Evolutionary conservation across 2,888 invertebrate species (phyloP), one percentile per base, ranked within the genome.

Genomic region (Corythucha ciliata): DNA sequence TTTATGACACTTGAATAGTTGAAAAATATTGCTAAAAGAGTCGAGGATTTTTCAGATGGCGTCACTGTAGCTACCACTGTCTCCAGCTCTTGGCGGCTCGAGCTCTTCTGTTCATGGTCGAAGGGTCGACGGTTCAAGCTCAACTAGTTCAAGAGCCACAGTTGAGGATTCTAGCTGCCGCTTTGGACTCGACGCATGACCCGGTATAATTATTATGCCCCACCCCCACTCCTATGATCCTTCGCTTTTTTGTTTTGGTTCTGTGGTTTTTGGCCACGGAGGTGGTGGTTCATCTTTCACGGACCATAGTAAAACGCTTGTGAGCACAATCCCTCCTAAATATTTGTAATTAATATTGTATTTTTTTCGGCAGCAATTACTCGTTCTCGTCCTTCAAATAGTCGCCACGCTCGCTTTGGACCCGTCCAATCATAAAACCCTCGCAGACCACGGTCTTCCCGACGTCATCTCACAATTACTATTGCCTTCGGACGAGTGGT

Each of bases 401-500:
- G 68, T 78, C 34, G 76, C 76, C 20, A 70, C 75, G 10, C 66
- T 79, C 32, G 76, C 78, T 26, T 65, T 78, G 58, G 74, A 75
- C 57, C 74, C 77, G 2, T 64, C 67, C 53, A 70, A 74, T 60
- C 78, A 79, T 64, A 67, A 69, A 21, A 65, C 70, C 1, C 66
- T 79, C 48, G 66, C 72, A 24, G 76, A 76, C 25, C 72, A 74
- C 12, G 76, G 76, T 57, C 70, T 78, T 42, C 74, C 77, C 10
- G 78, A 78, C 64, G 73, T 73, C 58, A 65, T 79, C 37, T 75
- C 77, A 61, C 76, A 76, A 64, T 69, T 79, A 54, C 68, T 79
- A 48, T 68, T 79, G 56, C 79, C 79, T 16, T 77, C 78, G 1
- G 78, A 79, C 63, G 79, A 79, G 62, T 78, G 77, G 75, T 79